Evolutionary conservation across 2,797 vertebrate species (phyloP).

Genomic region (Smutsia gigantea): DNA sequence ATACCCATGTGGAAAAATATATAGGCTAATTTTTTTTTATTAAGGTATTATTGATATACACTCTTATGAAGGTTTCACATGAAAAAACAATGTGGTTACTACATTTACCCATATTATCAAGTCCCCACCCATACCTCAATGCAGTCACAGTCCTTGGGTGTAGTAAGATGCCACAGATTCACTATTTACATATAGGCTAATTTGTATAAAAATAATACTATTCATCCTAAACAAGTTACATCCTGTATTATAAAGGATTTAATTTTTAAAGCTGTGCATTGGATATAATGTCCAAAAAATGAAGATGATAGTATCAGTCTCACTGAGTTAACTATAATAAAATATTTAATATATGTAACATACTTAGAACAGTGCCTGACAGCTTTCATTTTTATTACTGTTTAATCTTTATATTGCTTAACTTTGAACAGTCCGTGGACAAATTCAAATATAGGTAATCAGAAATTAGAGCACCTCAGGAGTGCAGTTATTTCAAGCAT

Average conservation of each 20-base stretch:
- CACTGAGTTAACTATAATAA: conserved; percentile 32
- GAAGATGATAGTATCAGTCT: not conserved
- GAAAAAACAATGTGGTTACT: too few species aligned
- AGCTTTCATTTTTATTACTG: not conserved
- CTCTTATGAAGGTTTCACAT: too few species aligned
- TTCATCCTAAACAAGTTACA: not conserved
- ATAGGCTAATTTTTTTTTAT: not conserved
- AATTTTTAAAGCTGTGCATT: conserved; percentile 22
- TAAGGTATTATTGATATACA: too few species aligned
- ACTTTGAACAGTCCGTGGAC: not conserved
- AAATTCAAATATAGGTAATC: conserved; percentile 40
- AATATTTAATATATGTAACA: conserved; percentile 8
- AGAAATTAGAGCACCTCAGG: not conserved
- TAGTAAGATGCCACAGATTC: too few species aligned
- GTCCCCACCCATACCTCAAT: too few species aligned
- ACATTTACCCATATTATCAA: too few species aligned
- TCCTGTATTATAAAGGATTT: conserved; percentile 45
- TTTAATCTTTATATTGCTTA: conserved; percentile 46
- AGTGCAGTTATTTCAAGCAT: not conserved
- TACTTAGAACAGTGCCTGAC: not conserved
- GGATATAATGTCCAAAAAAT: not conserved
- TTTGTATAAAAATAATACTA: conserved; percentile 1
- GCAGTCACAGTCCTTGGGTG: too few species aligned
- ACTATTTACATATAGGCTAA: not conserved
- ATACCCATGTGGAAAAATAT: conserved; percentile 32